Conservation (phyloP, 2,888 invertebrate genomes). For the Leptinotarsa peninsularis region DNA sequence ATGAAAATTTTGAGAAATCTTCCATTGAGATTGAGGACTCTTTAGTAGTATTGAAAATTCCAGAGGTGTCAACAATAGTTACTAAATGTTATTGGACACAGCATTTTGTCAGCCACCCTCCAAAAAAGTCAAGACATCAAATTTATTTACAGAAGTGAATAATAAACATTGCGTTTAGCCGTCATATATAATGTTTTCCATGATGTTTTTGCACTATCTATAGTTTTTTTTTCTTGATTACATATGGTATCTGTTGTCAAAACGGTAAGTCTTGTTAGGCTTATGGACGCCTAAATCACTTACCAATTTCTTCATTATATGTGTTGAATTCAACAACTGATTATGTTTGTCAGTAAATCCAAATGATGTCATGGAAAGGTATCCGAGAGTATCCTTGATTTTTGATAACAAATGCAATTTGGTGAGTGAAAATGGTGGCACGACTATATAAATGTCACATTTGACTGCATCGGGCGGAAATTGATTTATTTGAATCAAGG, state of each 20-base stretch:
- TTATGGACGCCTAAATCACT: neutral
- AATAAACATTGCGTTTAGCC: neutral
- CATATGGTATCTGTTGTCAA: neutral
- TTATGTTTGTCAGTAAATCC: neutral
- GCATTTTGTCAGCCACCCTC: conserved; percentile 1
- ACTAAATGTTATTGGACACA: neutral
- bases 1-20: conserved; percentile 13
- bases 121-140: neutral
- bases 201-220: neutral
- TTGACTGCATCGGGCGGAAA: neutral
- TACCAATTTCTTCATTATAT: neutral
- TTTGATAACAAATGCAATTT: neutral
- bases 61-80: conserved; percentile 16
- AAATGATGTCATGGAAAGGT: neutral
- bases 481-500: neutral
- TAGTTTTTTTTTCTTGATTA: neutral
- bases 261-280: neutral
- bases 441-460: neutral
- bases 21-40: conserved; percentile 4
- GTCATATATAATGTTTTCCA: neutral
- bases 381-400: neutral
- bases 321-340: neutral
- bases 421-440: neutral
- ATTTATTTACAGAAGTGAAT: conserved; percentile 19
- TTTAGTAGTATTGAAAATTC: conserved; percentile 14